phyloP scores from a whole-genome alignment of 53 echinoderm and acorn worm genomes.

The Actinopyga echinites region DNA sequence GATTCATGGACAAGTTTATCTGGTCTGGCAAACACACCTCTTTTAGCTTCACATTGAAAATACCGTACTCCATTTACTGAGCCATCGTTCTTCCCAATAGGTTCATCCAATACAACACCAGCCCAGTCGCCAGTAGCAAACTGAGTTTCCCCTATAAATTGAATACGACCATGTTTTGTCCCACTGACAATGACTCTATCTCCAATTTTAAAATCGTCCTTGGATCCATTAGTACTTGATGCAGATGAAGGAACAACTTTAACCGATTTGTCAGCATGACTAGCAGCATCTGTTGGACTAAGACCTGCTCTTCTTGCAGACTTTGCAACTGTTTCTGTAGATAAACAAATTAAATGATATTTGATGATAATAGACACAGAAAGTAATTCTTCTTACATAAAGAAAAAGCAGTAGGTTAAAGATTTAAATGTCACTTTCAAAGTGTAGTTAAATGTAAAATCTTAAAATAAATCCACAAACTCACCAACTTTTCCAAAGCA shows the following conservation, averaged over 20 bases:
- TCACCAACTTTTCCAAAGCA: too few species aligned
- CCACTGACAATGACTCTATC: conserved; percentile 93
- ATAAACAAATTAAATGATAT: not conserved
- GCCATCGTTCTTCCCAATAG: conserved; percentile 94
- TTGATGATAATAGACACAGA: too few species aligned
- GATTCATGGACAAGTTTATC: conserved; percentile 92
- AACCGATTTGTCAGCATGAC: conserved; percentile 75
- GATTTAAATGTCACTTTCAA: too few species aligned
- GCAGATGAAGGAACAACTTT: conserved; percentile 45
- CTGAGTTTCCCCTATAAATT: conserved; percentile 89
- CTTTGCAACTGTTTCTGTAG: conserved; percentile 88
- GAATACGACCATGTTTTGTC: conserved; percentile 92
- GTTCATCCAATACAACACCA: conserved; percentile 86
- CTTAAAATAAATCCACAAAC: too few species aligned
- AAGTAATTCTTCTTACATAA: too few species aligned
- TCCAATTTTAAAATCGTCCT: conserved; percentile 85
- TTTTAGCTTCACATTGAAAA: conserved; percentile 94
- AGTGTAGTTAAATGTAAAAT: too few species aligned
- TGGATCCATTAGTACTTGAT: conserved; percentile 30
- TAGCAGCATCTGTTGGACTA: conserved; percentile 79
- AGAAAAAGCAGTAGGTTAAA: too few species aligned
- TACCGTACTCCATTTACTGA: conserved; percentile 92
- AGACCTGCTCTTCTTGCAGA: conserved; percentile 94
- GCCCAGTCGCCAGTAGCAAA: conserved; percentile 97
- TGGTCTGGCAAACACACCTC: conserved; percentile 87